phyloP scores from a whole-genome alignment of 1,140 invertebrate genomes.

The Papilio polytes region DNA sequence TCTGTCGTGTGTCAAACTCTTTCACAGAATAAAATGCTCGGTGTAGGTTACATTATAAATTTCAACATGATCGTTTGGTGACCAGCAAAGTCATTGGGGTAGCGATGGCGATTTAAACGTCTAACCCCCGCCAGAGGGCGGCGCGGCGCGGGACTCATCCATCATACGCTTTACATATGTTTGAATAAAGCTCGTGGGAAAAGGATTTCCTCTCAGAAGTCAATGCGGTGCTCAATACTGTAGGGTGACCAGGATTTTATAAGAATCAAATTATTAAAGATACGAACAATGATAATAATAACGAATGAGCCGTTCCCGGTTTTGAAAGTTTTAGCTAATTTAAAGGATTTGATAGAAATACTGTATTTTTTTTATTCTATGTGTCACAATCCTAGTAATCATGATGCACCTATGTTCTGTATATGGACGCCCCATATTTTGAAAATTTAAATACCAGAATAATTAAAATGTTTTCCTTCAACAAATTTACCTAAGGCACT shows the following conservation, averaged over 20 bases:
- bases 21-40: conserved; percentile 62
- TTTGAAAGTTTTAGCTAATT: too few species aligned
- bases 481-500: too few species aligned
- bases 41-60: conserved; percentile 82
- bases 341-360: too few species aligned
- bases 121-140: conserved; percentile 68
- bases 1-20: conserved; percentile 75
- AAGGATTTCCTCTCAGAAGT: conserved; percentile 83
- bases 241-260: conserved; percentile 60
- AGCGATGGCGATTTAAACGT: conserved; percentile 80
- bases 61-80: conserved; percentile 70
- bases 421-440: too few species aligned
- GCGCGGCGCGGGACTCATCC: conserved; percentile 62
- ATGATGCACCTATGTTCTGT: too few species aligned
- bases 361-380: too few species aligned
- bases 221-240: conserved; percentile 65
- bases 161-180: conserved; percentile 84
- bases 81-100: conserved; percentile 76
- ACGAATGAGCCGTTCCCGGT: too few species aligned
- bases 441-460: too few species aligned
- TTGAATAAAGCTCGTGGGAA: conserved; percentile 84
- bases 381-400: too few species aligned
- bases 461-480: too few species aligned
- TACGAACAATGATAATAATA: too few species aligned
- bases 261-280: too few species aligned